These are phyloP conservation scores for Petrophora chlorosata DNA, from an alignment of 2,888 invertebrate genomes.

Conservation along the genomic window DNA sequence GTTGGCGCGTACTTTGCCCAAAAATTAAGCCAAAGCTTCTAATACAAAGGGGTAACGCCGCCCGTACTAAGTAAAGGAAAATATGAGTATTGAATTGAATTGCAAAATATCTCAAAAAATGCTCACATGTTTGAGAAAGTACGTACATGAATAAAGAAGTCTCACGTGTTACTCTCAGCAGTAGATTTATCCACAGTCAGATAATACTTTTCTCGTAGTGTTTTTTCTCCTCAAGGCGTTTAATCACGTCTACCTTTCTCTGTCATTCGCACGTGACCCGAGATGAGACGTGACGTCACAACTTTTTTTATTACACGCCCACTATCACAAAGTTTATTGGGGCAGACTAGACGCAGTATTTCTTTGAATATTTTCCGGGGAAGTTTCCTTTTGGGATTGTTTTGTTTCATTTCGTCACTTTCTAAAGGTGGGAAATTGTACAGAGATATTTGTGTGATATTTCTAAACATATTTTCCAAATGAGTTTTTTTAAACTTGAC, in stretches of 20 bases:
- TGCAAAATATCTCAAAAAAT: no score
- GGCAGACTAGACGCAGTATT: conserved; percentile 30
- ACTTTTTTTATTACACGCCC: conserved; percentile 44
- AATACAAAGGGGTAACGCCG: no score
- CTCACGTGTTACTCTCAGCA: neutral
- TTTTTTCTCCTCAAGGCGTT: conserved; percentile 19
- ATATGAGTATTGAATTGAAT: no score
- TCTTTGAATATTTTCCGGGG: conserved; percentile 33
- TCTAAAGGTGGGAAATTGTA: neutral
- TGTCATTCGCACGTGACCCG: conserved; percentile 46
- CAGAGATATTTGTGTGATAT: no score
- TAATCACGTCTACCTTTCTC: conserved; percentile 40
- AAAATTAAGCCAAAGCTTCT: no score
- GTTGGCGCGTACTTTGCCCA: no score
- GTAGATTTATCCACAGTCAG: neutral
- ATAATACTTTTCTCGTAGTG: conserved; percentile 4
- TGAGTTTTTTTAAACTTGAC: no score
- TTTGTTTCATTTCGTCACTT: conserved; percentile 4
- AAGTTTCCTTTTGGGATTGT: conserved; percentile 28
- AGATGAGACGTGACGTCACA: conserved; percentile 40
- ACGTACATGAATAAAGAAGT: no score
- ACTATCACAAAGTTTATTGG: conserved; percentile 36
- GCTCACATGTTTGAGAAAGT: no score
- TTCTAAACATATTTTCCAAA: no score
- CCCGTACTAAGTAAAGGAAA: no score